Evolutionary conservation across 2,797 vertebrate genomes (phyloP).

Genomic region (Sebastes wilsoni): DNA sequence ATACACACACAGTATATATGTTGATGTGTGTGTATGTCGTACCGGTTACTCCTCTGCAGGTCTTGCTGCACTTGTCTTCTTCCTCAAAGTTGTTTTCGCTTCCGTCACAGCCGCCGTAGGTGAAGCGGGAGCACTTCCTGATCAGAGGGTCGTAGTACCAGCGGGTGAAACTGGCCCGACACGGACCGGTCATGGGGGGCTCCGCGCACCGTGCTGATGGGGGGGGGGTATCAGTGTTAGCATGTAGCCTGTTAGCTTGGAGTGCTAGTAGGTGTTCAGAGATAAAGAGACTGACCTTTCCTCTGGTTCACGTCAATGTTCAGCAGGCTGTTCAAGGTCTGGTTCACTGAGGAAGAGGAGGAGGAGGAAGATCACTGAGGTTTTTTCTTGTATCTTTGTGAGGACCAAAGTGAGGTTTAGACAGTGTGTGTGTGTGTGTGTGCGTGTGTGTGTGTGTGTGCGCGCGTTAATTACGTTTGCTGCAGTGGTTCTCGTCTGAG

Average conservation of each 20-base stretch:
- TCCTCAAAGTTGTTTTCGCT: constrained; percentile 89
- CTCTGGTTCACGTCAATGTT: constrained; percentile 56
- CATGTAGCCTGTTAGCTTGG: not conserved
- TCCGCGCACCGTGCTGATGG: constrained; percentile 86
- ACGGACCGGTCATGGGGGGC: constrained; percentile 84
- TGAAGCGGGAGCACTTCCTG: constrained; percentile 85
- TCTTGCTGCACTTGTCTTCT: constrained; percentile 76
- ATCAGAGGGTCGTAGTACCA: constrained; percentile 91
- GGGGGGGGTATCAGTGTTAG: not conserved
- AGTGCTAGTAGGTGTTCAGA: not conserved
- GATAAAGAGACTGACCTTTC: constrained; percentile 55
- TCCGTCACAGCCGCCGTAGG: constrained; percentile 88
- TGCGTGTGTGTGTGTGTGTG: no score
- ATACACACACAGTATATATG: no score
- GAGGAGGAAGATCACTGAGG: not conserved
- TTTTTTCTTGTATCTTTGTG: not conserved
- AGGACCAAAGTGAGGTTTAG: not conserved
- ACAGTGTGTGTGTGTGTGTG: no score
- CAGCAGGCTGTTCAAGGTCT: constrained; percentile 68
- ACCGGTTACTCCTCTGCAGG: constrained; percentile 88
- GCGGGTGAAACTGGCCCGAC: constrained; percentile 81
- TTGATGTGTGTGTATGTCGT: not conserved
- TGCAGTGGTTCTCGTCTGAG: constrained; percentile 86
- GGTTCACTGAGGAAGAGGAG: constrained; percentile 62
- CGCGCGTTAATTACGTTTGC: constrained; percentile 74